Percentiles rank a stretch among this genome's conserved stretches.
These are phyloP conservation scores for Hylia prasina DNA, from an alignment of 2,113 vertebrate genomes.

Conservation along the genomic window DNA sequence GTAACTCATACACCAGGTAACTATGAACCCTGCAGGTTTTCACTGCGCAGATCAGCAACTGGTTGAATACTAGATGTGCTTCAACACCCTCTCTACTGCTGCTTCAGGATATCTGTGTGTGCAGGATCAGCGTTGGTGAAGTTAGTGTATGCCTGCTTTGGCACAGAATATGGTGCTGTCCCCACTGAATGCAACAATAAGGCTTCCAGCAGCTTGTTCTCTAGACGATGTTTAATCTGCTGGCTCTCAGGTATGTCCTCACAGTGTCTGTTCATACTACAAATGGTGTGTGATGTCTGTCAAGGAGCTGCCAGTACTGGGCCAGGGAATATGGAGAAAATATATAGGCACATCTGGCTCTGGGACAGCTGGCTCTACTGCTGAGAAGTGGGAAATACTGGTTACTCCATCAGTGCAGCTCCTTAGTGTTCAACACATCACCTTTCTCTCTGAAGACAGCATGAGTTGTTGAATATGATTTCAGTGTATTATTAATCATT, in stretches of 20 bases:
- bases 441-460: neutral
- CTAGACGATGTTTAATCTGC: neutral
- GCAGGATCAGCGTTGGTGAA: neutral
- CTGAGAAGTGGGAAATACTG: neutral
- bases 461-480: slow-evolving; percentile 6
- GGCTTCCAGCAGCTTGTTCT: neutral
- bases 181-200: neutral
- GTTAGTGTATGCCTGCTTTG: accelerated
- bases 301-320: neutral
- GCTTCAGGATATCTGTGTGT: neutral
- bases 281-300: neutral
- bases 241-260: neutral
- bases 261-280: neutral
- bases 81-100: neutral
- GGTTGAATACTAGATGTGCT: neutral
- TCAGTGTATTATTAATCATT: neutral
- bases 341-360: neutral
- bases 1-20: accelerated
- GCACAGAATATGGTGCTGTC: neutral
- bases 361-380: neutral
- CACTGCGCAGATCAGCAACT: neutral
- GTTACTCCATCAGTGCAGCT: neutral
- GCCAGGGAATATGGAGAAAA: neutral
- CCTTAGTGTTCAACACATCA: neutral
- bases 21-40: neutral